Conservation (phyloP, 2,113 vertebrate species). For the Pterocles orientalis region DNA sequence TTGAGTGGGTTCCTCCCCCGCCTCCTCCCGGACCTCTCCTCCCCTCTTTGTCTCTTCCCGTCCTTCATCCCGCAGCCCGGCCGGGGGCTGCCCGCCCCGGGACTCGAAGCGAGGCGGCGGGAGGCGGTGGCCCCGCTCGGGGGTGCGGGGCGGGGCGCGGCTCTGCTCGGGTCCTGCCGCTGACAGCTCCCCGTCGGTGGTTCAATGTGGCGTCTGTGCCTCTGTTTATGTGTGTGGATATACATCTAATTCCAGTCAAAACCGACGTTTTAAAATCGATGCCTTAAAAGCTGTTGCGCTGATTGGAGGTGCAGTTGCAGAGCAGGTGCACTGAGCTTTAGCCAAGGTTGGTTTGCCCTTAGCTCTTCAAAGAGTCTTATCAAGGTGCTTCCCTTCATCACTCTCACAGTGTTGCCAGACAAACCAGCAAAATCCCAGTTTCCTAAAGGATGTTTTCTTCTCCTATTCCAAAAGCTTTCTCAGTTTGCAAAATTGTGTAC, state of each 20-base stretch:
- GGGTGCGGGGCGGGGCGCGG: not conserved
- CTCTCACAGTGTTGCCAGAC: not conserved
- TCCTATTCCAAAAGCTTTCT: not conserved
- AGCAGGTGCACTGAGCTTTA: not conserved
- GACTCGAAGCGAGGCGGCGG: not conserved
- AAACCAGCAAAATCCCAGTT: not conserved
- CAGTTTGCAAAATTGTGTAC: not conserved
- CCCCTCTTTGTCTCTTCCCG: not conserved
- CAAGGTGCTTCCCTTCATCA: not conserved
- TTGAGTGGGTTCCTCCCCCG: not conserved
- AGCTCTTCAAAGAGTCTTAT: accelerated
- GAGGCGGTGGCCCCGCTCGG: too few relatives aligned
- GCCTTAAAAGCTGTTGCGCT: too few relatives aligned
- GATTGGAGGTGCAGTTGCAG: accelerated
- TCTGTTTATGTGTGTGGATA: not conserved
- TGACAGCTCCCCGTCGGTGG: accelerated
- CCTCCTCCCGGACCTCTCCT: not conserved
- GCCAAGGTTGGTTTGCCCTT: accelerated
- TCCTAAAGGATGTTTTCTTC: not conserved
- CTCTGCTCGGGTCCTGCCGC: too few relatives aligned
- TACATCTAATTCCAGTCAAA: too few relatives aligned
- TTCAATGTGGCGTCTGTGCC: accelerated
- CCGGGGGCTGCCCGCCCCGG: not conserved
- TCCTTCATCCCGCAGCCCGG: not conserved
- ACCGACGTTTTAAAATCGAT: accelerated